phyloP scores from a whole-genome alignment of 2,888 invertebrate genomes.

The Latheticus oryzae region DNA sequence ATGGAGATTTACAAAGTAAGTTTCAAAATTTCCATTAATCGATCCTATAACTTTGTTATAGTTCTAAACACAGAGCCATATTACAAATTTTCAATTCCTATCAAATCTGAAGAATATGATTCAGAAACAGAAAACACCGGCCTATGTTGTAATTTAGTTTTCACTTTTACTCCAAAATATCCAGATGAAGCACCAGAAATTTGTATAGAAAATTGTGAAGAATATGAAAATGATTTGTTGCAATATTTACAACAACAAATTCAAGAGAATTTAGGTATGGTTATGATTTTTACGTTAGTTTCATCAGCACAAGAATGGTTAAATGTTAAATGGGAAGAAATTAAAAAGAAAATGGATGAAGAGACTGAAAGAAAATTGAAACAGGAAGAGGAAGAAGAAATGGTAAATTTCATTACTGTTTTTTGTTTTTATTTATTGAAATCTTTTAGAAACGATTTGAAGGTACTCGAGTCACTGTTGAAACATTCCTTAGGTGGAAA shows the following conservation, averaged over 20 bases:
- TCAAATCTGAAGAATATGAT: slow-evolving; percentile 84
- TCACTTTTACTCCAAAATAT: slow-evolving; percentile 87
- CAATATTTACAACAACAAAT: slow-evolving; percentile 78
- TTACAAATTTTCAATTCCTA: slow-evolving; percentile 83
- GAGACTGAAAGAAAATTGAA: slow-evolving; percentile 74
- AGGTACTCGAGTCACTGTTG: slow-evolving; percentile 94
- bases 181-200: slow-evolving; percentile 88
- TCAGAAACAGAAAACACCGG: slow-evolving; percentile 70
- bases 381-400: slow-evolving; percentile 90
- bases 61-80: slow-evolving; percentile 80
- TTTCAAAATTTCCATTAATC: slow-evolving; percentile 2
- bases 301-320: slow-evolving; percentile 94
- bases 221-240: slow-evolving; percentile 75
- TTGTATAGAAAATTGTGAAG: slow-evolving; percentile 80
- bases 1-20: slow-evolving; percentile 89
- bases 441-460: slow-evolving; percentile 86
- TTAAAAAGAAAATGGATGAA: slow-evolving; percentile 79
- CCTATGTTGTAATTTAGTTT: slow-evolving; percentile 79
- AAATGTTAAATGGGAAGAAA: slow-evolving; percentile 84
- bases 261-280: slow-evolving; percentile 93
- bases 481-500: slow-evolving; percentile 96
- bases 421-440: slow-evolving; percentile 19
- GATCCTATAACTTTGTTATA: slow-evolving; percentile 57
- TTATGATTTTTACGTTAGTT: slow-evolving; percentile 96
- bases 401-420: slow-evolving; percentile 66